Base-by-base conservation (phyloP, 2,797 vertebrate species). In the Psittacula echo region DNA sequence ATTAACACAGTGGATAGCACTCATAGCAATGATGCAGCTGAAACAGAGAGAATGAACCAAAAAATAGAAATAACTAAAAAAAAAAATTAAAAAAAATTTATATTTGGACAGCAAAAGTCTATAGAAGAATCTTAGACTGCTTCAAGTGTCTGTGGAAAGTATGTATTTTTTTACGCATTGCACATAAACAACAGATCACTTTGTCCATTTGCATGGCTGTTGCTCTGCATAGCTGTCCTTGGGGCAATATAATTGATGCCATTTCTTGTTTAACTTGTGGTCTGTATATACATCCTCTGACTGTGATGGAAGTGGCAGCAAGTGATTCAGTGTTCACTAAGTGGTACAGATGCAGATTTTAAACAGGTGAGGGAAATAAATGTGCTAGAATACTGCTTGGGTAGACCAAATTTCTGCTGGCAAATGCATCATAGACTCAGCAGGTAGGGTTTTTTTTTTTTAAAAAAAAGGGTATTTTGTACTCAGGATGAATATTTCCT, bases 371-470 rank as follows among this genome's bases (percentile, higher is more conserved):
- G 11, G 22, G 22, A 85, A 75, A 1, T 42, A 72, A 90, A 64
- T 58, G 3, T 74, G 3, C 23, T 47, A 15, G 13, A 77, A 58
- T 77, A 56, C 65, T 70, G 48, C 21, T 42, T 26, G 16, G 9
- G 18, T 45, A 76, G 19, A 86, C 24, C 6, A 81, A 74, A 85
- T 30, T 84, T 72, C 21, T 72, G 5, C 39, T 66, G 39, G 32
- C 4, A 81, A 85, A 78, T n/a, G 24, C 13, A 60, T 29, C 32
- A 74, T 4, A 74, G 45, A 56, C 37, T 10, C 30, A 87, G n/a
- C 6, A 47, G 11, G 13, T 10, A 66, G 5, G 6, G 3, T 0
- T 3, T 34, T 29, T 24, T 29, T 24, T 41, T 14, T 7, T 19
- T 12, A 32, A 32, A 56, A n/a, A 18, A 56, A n/a, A 0, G 2